Conservation (phyloP, 1,140 invertebrate species). For the Drosophila kohkoa region DNA sequence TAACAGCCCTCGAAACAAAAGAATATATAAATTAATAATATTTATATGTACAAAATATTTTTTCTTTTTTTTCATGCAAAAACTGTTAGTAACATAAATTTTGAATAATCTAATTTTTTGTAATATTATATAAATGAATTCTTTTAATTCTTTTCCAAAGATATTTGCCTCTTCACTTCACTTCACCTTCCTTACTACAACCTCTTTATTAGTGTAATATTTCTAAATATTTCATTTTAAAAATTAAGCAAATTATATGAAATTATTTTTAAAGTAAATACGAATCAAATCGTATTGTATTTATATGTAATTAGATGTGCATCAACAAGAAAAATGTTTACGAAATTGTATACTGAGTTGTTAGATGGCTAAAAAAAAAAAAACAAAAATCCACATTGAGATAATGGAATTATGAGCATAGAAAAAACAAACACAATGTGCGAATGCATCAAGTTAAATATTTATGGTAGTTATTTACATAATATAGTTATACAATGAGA, state of each 20-base stretch:
- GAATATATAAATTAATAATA: no score
- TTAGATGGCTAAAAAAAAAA: slow-evolving; percentile 43
- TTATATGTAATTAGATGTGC: slow-evolving; percentile 36
- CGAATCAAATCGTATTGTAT: neutral
- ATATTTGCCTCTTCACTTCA: neutral
- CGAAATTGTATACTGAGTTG: slow-evolving; percentile 65
- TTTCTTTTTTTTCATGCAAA: neutral
- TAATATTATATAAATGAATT: neutral
- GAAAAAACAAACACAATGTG: slow-evolving; percentile 28
- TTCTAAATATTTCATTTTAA: slow-evolving; percentile 13
- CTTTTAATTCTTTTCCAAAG: no score
- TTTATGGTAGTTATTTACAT: slow-evolving; percentile 61
- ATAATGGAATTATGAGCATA: slow-evolving; percentile 22
- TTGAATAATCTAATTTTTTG: neutral
- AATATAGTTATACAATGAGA: slow-evolving; percentile 68
- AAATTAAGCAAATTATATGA: neutral
- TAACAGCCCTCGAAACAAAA: no score
- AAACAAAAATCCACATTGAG: slow-evolving; percentile 6
- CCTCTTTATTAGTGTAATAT: slow-evolving; percentile 2
- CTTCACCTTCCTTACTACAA: neutral
- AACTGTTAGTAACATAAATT: slow-evolving; percentile 1
- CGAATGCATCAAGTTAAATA: slow-evolving; percentile 62
- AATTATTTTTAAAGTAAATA: slow-evolving; percentile 1
- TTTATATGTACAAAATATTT: neutral
- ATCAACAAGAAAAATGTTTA: slow-evolving; percentile 15